phyloP scores from a whole-genome alignment of 2,797 vertebrate species.

The Poeciliopsis paucimaculata region DNA sequence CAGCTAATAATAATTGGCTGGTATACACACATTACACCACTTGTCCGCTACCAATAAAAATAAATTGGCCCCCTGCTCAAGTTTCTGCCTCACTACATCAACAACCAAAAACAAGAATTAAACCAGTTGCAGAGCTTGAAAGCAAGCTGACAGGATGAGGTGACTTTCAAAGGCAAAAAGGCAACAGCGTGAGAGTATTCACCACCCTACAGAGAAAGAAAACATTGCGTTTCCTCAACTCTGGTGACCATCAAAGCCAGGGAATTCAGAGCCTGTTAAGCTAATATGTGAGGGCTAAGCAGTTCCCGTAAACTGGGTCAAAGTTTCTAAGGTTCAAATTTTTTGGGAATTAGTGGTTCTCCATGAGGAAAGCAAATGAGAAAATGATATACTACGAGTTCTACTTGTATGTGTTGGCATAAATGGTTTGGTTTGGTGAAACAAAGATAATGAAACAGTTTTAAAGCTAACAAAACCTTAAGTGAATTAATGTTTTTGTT shows the following conservation, averaged over 20 bases:
- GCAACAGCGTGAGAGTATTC: conserved; percentile 61
- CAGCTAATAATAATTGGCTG: neutral
- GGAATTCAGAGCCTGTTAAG: conserved; percentile 68
- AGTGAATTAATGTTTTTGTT: conserved; percentile 42
- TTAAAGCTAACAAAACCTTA: conserved; percentile 48
- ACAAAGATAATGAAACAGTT: conserved; percentile 61
- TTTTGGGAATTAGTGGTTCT: conserved; percentile 22
- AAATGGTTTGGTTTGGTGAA: neutral
- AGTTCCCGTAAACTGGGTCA: conserved; percentile 76
- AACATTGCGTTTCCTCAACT: conserved; percentile 77
- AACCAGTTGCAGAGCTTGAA: conserved; percentile 38
- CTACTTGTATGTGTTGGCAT: neutral
- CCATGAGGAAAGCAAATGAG: neutral
- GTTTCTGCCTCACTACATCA: neutral
- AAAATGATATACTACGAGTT: neutral
- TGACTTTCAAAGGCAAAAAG: conserved; percentile 61
- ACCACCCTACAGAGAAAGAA: conserved; percentile 72
- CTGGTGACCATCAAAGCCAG: conserved; percentile 74
- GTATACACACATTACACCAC: conserved; percentile 12
- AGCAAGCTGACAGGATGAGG: conserved; percentile 55
- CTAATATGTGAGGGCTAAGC: conserved; percentile 66
- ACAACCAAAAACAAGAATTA: conserved; percentile 37
- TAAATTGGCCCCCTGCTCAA: neutral
- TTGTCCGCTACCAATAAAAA: neutral
- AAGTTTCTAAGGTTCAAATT: conserved; percentile 64